Evolutionary conservation across 2,113 vertebrate genomes (phyloP), one percentile per base, ranked within the genome.

Genomic region (Bos javanicus): DNA sequence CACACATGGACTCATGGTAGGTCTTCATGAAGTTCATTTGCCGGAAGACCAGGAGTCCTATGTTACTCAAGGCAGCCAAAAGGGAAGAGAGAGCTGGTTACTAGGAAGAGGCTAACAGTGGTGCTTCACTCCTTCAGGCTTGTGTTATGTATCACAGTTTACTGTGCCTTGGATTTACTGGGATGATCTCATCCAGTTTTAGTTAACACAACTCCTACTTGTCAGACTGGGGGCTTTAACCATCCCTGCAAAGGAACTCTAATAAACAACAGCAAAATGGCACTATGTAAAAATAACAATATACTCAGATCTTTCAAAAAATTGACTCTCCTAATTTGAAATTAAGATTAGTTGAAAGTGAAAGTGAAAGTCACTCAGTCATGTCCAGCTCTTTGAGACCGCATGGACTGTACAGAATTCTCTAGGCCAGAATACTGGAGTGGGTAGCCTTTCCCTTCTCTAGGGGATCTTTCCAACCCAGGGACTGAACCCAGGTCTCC

Each of bases 281-380:
- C 28, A 50, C 4, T 59, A 80, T 67, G 12, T 74, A 50, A 91
- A 95, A 90, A 30, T 6, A 92, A 67, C 13, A 52, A 13, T 90
- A 19, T 89, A 36, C 88, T n/a, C 28, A 50, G 26, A 50, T 81
- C 43, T 81, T 97, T 92, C 54, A 26, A 80, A 64, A 95, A 62
- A 19, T 50, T 87, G 10, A 36, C 30, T 96, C 33, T 94, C 59
- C n/a, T 54, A 80, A 89, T 94, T 85, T 95, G 33, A 97, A 95
- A 86, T 89, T 87, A 54, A 91, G 84, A 82, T 93, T 57, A 64
- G 52, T 43, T 93, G 78, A 84, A 39, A 76, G 39, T 76, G 36
- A 43, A 74, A 43, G 11, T 43, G 71, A 76, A 76, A 23, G 64
- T 36, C 19, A 71, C n/a, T 71, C 64, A 36, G 64, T 71, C n/a